phyloP scores from a whole-genome alignment of 2,888 invertebrate species.

The Tromatobia lineatoria region DNA sequence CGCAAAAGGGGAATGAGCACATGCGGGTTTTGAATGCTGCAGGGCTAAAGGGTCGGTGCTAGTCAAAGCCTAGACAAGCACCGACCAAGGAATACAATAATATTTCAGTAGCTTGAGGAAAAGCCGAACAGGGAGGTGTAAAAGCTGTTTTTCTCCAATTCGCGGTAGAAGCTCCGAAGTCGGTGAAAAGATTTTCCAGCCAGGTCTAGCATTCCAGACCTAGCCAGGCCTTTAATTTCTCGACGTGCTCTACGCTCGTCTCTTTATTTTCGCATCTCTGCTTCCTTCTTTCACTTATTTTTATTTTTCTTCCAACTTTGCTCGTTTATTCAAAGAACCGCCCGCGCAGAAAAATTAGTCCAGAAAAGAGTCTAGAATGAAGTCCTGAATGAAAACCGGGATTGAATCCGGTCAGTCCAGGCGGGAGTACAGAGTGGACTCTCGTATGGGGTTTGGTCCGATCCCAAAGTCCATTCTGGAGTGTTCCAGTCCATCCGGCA shows the following conservation, averaged over 20 bases:
- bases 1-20: conserved; percentile 13
- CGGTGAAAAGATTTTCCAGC: conserved; percentile 31
- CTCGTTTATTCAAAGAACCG: conserved; percentile 1
- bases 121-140: neutral
- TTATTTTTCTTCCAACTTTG: conserved; percentile 11
- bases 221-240: conserved; percentile 50
- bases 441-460: too few species aligned
- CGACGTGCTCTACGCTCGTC: conserved; percentile 8
- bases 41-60: too few species aligned
- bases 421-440: too few species aligned
- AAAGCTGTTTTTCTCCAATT: conserved; percentile 29
- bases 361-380: too few species aligned
- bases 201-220: conserved; percentile 27
- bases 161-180: conserved; percentile 20
- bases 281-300: conserved; percentile 13
- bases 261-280: conserved; percentile 28
- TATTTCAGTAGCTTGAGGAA: conserved; percentile 9
- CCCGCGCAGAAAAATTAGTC: too few species aligned
- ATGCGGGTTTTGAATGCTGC: too few species aligned
- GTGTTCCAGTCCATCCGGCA: too few species aligned
- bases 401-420: too few species aligned
- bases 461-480: too few species aligned
- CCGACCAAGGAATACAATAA: conserved; percentile 26
- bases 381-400: too few species aligned
- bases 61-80: conserved; percentile 34